phyloP scores from a whole-genome alignment of 1,140 invertebrate genomes.

The Leptopilina clavipes region DNA sequence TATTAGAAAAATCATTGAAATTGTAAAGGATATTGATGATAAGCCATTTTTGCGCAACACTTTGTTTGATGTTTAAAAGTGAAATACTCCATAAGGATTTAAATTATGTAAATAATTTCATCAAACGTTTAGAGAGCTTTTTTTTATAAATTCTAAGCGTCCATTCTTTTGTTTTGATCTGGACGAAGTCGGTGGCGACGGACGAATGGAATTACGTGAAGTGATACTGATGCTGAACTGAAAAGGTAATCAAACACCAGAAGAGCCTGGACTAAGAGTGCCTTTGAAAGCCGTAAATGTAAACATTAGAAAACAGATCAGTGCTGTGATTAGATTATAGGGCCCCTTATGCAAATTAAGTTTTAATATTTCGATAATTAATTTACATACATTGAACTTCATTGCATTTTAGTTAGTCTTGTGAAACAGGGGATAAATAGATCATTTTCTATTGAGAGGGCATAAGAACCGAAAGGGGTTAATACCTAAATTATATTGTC shows the following conservation, averaged over 20 bases:
- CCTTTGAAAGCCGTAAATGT: constrained; percentile 17
- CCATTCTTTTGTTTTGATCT: not conserved
- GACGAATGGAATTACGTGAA: too few relatives aligned
- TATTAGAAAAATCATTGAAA: not conserved
- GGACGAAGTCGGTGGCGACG: not conserved
- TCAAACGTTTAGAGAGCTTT: too few relatives aligned
- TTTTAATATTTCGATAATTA: not conserved
- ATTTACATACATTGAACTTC: too few relatives aligned
- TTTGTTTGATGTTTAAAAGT: not conserved
- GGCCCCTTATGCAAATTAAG: not conserved
- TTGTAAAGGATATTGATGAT: not conserved
- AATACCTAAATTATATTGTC: too few relatives aligned
- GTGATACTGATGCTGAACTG: too few relatives aligned
- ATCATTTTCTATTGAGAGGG: too few relatives aligned
- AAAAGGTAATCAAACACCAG: not conserved
- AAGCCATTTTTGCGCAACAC: not conserved
- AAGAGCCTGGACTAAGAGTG: not conserved
- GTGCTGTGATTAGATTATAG: not conserved
- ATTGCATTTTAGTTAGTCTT: too few relatives aligned
- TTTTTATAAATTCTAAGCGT: too few relatives aligned
- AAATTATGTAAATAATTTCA: not conserved
- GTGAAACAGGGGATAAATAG: too few relatives aligned
- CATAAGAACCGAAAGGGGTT: too few relatives aligned
- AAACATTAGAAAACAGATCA: constrained; percentile 4
- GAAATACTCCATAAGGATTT: not conserved